Percentiles rank a stretch among this genome's conserved stretches.
Evolutionary conservation across 2,797 vertebrate species (phyloP).

Genomic region (Lagorchestes hirsutus): DNA sequence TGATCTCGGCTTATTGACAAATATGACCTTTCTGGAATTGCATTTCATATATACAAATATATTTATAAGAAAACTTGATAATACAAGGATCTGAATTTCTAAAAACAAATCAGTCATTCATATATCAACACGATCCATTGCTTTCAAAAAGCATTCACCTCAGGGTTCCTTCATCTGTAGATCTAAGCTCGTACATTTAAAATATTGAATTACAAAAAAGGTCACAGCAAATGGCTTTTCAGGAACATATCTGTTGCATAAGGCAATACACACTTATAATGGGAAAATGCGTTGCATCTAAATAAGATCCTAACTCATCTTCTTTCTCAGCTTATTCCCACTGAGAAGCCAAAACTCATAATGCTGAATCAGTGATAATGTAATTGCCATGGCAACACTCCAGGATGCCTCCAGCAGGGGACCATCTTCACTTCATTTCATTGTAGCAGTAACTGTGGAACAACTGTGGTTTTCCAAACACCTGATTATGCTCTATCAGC

Average conservation of each 20-base stretch:
- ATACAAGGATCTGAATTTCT: background rate
- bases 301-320: constrained; percentile 58
- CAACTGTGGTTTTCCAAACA: constrained; percentile 10
- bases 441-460: constrained; percentile 60
- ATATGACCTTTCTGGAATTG: background rate
- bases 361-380: constrained; percentile 64
- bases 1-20: background rate
- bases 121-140: background rate
- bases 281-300: constrained; percentile 42
- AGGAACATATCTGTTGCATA: background rate
- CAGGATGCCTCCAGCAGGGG: constrained; percentile 47
- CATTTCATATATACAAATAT: background rate
- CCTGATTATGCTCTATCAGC: constrained; percentile 62
- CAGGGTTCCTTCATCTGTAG: background rate
- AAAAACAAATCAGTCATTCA: background rate
- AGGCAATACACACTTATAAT: constrained; percentile 20
- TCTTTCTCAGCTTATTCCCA: constrained; percentile 60
- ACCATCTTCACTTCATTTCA: constrained; percentile 54
- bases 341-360: constrained; percentile 59
- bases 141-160: background rate
- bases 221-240: background rate
- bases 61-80: background rate
- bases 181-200: background rate
- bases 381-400: constrained; percentile 70
- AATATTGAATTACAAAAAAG: background rate